Conservation (phyloP, 2,797 vertebrate genomes). For the Schizopygopsis pylzovi region DNA sequence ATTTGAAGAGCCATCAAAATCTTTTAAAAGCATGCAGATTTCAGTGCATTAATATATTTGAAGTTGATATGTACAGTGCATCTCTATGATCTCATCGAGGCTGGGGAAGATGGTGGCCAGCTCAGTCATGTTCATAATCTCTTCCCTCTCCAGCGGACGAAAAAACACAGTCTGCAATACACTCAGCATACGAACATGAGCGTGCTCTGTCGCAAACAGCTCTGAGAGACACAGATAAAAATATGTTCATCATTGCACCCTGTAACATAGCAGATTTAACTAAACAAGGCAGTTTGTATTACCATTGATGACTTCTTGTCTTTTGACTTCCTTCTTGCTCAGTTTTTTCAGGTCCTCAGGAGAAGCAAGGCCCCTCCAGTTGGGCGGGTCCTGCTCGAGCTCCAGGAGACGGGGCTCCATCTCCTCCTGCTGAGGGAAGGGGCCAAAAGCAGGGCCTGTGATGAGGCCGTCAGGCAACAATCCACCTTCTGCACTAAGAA, state of each 20-base stretch:
- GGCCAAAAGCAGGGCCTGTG: constrained; percentile 67
- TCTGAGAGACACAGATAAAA: constrained; percentile 70
- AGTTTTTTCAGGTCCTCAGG: constrained; percentile 78
- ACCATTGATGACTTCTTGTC: constrained; percentile 94
- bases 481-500: constrained; percentile 67
- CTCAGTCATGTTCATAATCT: constrained; percentile 76
- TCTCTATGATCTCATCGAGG: constrained; percentile 89
- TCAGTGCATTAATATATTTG: background rate
- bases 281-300: constrained; percentile 10
- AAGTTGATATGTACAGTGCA: constrained; percentile 84
- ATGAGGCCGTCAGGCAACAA: constrained; percentile 63
- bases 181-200: constrained; percentile 89
- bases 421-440: constrained; percentile 81
- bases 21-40: background rate
- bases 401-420: constrained; percentile 83
- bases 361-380: constrained; percentile 85
- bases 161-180: constrained; percentile 90
- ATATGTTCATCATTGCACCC: background rate
- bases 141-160: constrained; percentile 80
- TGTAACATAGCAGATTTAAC: background rate
- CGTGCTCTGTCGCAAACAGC: constrained; percentile 89
- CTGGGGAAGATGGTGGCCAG: constrained; percentile 85
- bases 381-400: constrained; percentile 86
- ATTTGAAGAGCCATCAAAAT: background rate
- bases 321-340: constrained; percentile 87